phyloP scores from a whole-genome alignment of 2,888 invertebrate genomes.

The Hipparchia sbordonii region DNA sequence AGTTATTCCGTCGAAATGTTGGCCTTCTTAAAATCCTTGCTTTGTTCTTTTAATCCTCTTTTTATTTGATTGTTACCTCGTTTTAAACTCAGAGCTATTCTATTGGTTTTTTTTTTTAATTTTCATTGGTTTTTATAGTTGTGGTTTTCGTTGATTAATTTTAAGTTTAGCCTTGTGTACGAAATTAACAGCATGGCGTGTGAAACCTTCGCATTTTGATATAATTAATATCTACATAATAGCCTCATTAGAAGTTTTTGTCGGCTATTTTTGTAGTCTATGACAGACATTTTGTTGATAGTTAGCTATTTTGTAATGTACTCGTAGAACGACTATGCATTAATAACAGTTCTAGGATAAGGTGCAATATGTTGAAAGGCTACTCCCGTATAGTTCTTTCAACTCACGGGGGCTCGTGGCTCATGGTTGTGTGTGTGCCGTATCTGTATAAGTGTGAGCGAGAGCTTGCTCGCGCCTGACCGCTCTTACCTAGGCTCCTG shows the following conservation, averaged over 20 bases:
- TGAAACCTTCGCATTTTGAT: slow-evolving; percentile 12
- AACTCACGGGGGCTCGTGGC: too few species aligned
- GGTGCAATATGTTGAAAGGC: background rate
- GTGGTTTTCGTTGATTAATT: slow-evolving; percentile 16
- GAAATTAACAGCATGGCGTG: slow-evolving; percentile 15
- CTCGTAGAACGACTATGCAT: background rate
- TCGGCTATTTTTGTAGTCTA: slow-evolving; percentile 3
- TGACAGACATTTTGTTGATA: slow-evolving; percentile 7
- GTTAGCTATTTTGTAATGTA: background rate
- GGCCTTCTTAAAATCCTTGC: slow-evolving; percentile 3
- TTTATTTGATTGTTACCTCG: slow-evolving; percentile 2
- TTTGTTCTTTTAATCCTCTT: slow-evolving; percentile 9
- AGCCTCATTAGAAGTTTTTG: slow-evolving; percentile 9
- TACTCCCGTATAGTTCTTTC: background rate
- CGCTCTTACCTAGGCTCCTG: too few species aligned
- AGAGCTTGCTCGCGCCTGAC: too few species aligned
- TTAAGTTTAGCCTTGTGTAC: slow-evolving; percentile 4
- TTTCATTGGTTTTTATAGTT: slow-evolving; percentile 2
- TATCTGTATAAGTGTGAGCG: too few species aligned
- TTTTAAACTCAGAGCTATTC: background rate
- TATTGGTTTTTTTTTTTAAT: background rate
- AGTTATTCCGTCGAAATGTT: slow-evolving; percentile 5
- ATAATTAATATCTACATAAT: slow-evolving; percentile 12
- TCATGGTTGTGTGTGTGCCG: too few species aligned
- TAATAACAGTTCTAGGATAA: background rate